phyloP scores from a whole-genome alignment of 2,113 vertebrate species.

The Stomatorhinus ivindoensis region DNA sequence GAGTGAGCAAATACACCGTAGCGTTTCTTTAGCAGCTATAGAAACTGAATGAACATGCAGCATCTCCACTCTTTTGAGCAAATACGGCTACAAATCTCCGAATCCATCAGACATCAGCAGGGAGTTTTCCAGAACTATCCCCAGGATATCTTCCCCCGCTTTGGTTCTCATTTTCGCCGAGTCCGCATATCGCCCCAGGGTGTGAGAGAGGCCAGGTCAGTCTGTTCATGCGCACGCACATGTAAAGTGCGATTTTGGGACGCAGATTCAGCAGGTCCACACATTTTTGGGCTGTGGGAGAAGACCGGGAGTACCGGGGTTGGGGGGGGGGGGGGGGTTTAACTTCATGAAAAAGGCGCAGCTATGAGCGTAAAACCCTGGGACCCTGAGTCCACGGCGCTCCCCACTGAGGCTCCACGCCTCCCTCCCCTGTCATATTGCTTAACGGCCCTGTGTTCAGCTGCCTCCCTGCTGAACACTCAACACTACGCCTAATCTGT shows the following conservation, averaged over 20 bases:
- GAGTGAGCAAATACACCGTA: neutral
- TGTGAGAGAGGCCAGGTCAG: neutral
- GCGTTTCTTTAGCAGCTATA: neutral
- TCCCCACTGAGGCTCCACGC: neutral
- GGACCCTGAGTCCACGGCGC: neutral
- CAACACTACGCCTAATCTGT: neutral
- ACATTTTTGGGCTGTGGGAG: neutral
- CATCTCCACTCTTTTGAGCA: neutral
- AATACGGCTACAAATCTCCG: neutral
- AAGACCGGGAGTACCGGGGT: neutral
- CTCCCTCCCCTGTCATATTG: neutral
- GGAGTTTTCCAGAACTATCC: neutral
- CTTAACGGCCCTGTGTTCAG: neutral
- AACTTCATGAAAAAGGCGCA: neutral
- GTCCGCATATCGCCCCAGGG: neutral
- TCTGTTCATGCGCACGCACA: neutral
- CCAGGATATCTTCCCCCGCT: neutral
- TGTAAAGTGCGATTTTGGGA: neutral
- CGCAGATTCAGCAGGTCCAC: neutral
- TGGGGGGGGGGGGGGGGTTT: neutral
- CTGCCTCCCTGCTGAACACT: neutral
- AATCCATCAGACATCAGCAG: neutral
- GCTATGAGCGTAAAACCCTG: neutral
- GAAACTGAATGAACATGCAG: neutral
- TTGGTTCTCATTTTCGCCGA: neutral